phyloP scores from a whole-genome alignment of 1,140 invertebrate genomes.

The Drosophila arawakana region DNA sequence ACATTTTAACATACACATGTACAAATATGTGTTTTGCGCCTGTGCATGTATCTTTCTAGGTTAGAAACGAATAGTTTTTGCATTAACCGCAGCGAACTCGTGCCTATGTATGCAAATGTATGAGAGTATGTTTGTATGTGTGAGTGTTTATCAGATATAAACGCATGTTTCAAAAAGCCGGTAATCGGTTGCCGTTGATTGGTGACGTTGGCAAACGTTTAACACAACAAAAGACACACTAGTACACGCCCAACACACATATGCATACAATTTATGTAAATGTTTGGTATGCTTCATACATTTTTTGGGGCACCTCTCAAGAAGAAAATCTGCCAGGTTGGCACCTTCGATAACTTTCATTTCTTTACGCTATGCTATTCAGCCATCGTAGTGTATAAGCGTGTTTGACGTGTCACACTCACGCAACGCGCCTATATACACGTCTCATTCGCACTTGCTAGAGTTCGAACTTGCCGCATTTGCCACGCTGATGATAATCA shows the following conservation, averaged over 20 bases:
- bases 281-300: conserved; percentile 8
- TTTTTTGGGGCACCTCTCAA: conserved; percentile 15
- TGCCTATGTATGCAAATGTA: conserved; percentile 25
- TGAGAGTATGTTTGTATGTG: conserved; percentile 1
- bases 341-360: conserved; percentile 83
- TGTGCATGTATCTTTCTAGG: conserved; percentile 48
- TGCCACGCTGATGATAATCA: conserved; percentile 71
- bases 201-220: conserved; percentile 51
- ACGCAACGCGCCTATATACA: conserved; percentile 52
- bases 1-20: conserved; percentile 10
- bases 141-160: conserved; percentile 36
- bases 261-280: conserved; percentile 34
- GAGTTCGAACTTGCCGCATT: conserved; percentile 61
- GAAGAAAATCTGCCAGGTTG: conserved; percentile 83
- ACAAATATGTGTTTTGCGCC: conserved; percentile 28
- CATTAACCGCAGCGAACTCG: conserved; percentile 31
- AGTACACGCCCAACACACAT: conserved; percentile 14
- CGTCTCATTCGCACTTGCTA: conserved; percentile 69
- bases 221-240: conserved; percentile 17
- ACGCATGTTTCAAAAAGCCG: conserved; percentile 38
- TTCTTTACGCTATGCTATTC: conserved; percentile 56
- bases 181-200: conserved; percentile 24
- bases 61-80: conserved; percentile 67
- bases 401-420: conserved; percentile 78
- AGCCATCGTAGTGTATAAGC: conserved; percentile 33